A percentile compares a stretch with the other conserved stretches of the same genome.
phyloP scores from a whole-genome alignment of 2,888 invertebrate species.

The Dendrolimus houi region DNA sequence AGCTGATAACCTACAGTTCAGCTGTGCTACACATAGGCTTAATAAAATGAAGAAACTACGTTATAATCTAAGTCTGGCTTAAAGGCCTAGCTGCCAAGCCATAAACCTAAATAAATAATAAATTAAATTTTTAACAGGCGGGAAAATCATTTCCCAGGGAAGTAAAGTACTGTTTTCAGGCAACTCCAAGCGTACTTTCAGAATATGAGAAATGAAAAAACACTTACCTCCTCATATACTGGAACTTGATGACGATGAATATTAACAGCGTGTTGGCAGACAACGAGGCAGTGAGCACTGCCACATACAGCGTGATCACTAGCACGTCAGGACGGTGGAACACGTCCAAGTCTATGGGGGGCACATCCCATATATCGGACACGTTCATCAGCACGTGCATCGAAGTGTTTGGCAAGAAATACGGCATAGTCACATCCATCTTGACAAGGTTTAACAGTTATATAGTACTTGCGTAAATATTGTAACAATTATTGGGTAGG shows the following conservation, averaged over 20 bases:
- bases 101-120: too few species aligned
- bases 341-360: constrained; percentile 47
- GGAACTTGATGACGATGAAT: constrained; percentile 82
- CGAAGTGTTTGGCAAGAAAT: constrained; percentile 17
- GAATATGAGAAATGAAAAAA: too few species aligned
- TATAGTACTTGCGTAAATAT: not conserved
- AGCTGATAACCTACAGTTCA: too few species aligned
- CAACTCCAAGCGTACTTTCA: too few species aligned
- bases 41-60: too few species aligned
- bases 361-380: constrained; percentile 28
- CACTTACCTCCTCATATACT: constrained; percentile 83
- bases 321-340: constrained; percentile 62
- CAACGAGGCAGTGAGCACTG: constrained; percentile 79
- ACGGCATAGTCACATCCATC: not conserved
- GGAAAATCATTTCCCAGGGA: too few species aligned
- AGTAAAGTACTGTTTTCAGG: too few species aligned
- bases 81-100: too few species aligned
- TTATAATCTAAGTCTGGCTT: too few species aligned
- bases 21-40: too few species aligned
- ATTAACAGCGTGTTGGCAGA: constrained; percentile 82
- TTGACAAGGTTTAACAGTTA: not conserved
- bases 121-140: too few species aligned
- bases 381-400: constrained; percentile 30
- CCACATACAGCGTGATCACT: constrained; percentile 79
- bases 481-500: too few species aligned